A percentile compares a stretch with the other conserved stretches of the same genome.
Evolutionary conservation across 2,888 invertebrate genomes (phyloP).

Genomic region (Caenorhabditis sp.): DNA sequence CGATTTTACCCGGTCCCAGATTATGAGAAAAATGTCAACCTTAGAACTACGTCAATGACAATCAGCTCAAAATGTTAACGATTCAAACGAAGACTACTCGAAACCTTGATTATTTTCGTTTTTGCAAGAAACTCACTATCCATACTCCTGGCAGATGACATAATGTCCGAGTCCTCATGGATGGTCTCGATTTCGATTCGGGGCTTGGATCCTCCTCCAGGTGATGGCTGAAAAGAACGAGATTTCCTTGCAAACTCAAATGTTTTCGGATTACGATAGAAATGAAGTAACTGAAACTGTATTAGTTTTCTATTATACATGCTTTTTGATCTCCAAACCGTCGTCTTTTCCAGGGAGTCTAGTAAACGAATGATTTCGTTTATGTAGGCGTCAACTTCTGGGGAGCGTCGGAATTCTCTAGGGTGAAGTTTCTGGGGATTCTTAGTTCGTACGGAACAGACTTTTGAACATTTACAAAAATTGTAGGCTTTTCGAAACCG

Average conservation of each 20-base stretch:
- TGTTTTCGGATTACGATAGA: too few species aligned
- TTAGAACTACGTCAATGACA: too few species aligned
- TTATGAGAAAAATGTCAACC: too few species aligned
- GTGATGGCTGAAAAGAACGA: constrained; percentile 56
- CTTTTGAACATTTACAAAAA: too few species aligned
- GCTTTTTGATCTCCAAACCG: constrained; percentile 1
- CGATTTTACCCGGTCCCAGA: too few species aligned
- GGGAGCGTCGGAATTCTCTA: constrained; percentile 24
- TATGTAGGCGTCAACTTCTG: constrained; percentile 58
- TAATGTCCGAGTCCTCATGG: constrained; percentile 62
- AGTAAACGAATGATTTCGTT: constrained; percentile 69
- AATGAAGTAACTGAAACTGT: background rate
- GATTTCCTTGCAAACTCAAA: too few species aligned
- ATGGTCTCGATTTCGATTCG: constrained; percentile 71
- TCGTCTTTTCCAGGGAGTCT: constrained; percentile 61
- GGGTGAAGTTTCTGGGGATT: background rate
- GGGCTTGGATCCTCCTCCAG: constrained; percentile 47
- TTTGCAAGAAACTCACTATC: constrained; percentile 37
- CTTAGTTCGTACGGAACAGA: too few species aligned
- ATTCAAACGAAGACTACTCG: too few species aligned
- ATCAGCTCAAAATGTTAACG: too few species aligned
- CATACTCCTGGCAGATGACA: constrained; percentile 60
- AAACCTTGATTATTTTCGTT: too few species aligned
- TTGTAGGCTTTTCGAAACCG: background rate
- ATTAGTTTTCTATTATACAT: background rate